Evolutionary conservation across 2,113 vertebrate species (phyloP), one percentile per base, ranked within the genome.

Genomic region (Asarcornis scutulata): DNA sequence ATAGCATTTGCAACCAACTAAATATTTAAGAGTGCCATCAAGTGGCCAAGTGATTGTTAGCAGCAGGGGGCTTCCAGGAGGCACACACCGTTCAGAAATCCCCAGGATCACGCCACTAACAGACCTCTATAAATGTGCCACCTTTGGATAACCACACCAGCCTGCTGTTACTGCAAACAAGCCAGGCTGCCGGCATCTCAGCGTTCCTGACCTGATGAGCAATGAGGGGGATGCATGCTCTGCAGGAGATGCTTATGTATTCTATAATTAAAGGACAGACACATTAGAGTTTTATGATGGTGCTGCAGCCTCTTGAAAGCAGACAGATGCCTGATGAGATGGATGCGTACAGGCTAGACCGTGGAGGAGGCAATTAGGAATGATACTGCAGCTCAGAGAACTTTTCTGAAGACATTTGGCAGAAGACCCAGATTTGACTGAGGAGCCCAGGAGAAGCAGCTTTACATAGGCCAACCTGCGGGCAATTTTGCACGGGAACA

Each of bases 1-100:
- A 63, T 4, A 73, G 26, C 26, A 16, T 69, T 72, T 59, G 21
- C 63, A 77, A 63, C 9, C 31, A 50, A 94, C 79, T 85, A 86
- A 95, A 94, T 86, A 96, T 95, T 95, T 92, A 95, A 97, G 81
- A 97, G 86, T 96, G 97, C 97, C 97, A 96, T 90, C 97, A 95
- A 95, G 97, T 66, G 97, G 96, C 48, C 74, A 90, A 89, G 40
- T 6, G 13, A 50, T 59, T 21, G 36, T 42, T 66, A 73, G 50
- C 66, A 14, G 48, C 56, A 50, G 7, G 17, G 31, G 34, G 46
- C 32, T 88, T 90, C 40, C 71, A 62, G 68, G 25, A 46, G 20
- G 20, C 64, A 60, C 3, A 1, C 2, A 4, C 2, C 0, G 1
- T 26, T 78, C 34, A 53, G 66, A 74, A 78, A 69, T 75, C 53